Conservation (phyloP, 53 echinoderm and acorn worm species). For the Paelopatides confundens region DNA sequence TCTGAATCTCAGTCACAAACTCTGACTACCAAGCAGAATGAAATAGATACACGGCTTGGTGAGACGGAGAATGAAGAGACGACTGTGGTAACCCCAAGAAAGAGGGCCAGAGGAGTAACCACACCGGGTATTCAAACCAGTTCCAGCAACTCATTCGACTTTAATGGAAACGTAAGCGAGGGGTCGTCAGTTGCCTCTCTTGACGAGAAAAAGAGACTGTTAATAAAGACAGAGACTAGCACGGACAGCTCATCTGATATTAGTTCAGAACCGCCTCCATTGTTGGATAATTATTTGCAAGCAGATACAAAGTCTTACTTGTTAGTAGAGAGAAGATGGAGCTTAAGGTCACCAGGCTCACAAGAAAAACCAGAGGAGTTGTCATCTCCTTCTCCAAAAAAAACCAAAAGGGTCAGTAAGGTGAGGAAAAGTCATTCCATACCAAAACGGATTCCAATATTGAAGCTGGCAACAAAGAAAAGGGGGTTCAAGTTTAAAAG, state of each 20-base stretch:
- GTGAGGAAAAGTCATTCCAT: neutral
- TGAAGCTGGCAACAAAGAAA: slow-evolving; percentile 36
- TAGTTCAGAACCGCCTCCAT: too few relatives aligned
- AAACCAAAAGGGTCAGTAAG: neutral
- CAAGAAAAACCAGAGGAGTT: neutral
- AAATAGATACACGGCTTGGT: too few relatives aligned
- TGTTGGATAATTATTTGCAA: neutral
- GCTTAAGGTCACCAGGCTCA: neutral
- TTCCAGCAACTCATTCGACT: neutral
- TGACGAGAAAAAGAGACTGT: neutral
- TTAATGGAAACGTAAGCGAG: neutral
- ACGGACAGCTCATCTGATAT: too few relatives aligned
- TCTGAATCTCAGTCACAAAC: too few relatives aligned
- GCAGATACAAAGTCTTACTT: neutral
- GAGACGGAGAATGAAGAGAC: too few relatives aligned
- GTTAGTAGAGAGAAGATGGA: slow-evolving; percentile 4
- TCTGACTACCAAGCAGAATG: too few relatives aligned
- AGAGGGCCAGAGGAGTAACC: neutral
- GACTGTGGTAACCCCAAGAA: neutral
- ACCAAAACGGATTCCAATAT: neutral
- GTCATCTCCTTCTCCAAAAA: neutral
- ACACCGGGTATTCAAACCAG: neutral
- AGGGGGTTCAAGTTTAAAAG: slow-evolving; percentile 23
- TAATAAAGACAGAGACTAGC: too few relatives aligned
- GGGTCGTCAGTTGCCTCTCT: neutral